phyloP scores from a whole-genome alignment of 2,888 invertebrate species.

The Cephus spinipes region DNA sequence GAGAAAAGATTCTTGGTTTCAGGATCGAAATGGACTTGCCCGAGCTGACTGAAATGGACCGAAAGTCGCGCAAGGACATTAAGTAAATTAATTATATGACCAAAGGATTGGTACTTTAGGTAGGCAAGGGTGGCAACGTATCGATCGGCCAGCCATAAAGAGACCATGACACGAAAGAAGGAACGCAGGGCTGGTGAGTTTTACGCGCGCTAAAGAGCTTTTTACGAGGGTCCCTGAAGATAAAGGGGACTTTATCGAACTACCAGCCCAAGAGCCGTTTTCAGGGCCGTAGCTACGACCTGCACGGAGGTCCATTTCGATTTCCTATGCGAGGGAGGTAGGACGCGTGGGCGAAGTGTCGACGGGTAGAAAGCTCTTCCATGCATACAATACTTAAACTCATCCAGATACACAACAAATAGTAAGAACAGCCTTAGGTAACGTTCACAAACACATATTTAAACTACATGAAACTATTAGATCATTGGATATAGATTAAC shows the following conservation, averaged over 20 bases:
- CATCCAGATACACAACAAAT: background rate
- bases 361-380: background rate
- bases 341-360: background rate
- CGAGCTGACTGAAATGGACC: background rate
- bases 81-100: background rate
- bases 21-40: background rate
- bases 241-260: conserved; percentile 34
- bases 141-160: conserved; percentile 32
- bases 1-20: background rate
- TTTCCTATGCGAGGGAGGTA: conserved; percentile 2
- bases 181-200: conserved; percentile 22
- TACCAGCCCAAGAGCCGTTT: conserved; percentile 29
- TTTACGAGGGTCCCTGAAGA: conserved; percentile 40
- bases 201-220: conserved; percentile 31
- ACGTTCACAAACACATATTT: background rate
- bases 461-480: background rate
- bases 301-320: conserved; percentile 42
- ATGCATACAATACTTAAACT: background rate
- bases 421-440: background rate
- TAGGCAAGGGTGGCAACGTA: conserved; percentile 12
- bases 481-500: background rate
- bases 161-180: conserved; percentile 12
- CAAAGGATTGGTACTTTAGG: background rate
- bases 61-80: background rate
- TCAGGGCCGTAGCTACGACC: conserved; percentile 33